A percentile compares a stretch with the other conserved stretches of the same genome.
Evolutionary conservation across 2,888 invertebrate species (phyloP).

Genomic region (Mellilla xanthometata): DNA sequence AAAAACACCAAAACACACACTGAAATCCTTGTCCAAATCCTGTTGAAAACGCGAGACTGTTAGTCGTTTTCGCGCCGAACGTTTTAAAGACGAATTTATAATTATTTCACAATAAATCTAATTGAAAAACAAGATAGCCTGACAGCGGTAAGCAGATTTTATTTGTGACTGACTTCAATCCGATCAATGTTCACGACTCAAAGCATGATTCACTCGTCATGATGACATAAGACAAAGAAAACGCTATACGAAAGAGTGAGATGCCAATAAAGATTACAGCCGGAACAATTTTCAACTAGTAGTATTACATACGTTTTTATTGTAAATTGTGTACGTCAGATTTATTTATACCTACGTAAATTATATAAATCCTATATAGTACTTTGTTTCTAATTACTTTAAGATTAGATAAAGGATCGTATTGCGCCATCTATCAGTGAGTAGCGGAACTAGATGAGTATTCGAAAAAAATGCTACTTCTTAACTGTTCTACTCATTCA

Average conservation of each 20-base stretch:
- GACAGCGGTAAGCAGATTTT: slow-evolving; percentile 49
- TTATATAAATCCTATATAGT: too few species aligned
- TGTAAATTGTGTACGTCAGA: too few species aligned
- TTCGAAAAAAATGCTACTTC: too few species aligned
- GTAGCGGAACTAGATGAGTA: slow-evolving; percentile 27
- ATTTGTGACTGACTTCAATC: slow-evolving; percentile 75
- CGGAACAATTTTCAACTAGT: too few species aligned
- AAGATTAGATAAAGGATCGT: background rate
- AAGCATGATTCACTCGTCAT: slow-evolving; percentile 61
- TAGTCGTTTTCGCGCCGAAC: slow-evolving; percentile 31
- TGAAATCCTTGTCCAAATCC: slow-evolving; percentile 38
- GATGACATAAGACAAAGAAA: slow-evolving; percentile 56
- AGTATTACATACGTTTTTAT: too few species aligned
- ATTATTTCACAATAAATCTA: slow-evolving; percentile 45
- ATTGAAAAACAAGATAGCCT: slow-evolving; percentile 57
- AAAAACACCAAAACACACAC: slow-evolving; percentile 36
- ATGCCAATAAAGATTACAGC: slow-evolving; percentile 15
- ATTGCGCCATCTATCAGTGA: slow-evolving; percentile 34
- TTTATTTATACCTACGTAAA: too few species aligned
- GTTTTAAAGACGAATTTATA: slow-evolving; percentile 38
- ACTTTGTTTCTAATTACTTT: background rate
- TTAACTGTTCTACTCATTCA: background rate
- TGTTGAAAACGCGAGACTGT: slow-evolving; percentile 28
- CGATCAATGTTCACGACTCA: slow-evolving; percentile 24
- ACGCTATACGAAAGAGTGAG: slow-evolving; percentile 40